A percentile compares a stretch with the other conserved stretches of the same genome.
phyloP scores from a whole-genome alignment of 2,888 invertebrate genomes.

The Cerastis leucographa region DNA sequence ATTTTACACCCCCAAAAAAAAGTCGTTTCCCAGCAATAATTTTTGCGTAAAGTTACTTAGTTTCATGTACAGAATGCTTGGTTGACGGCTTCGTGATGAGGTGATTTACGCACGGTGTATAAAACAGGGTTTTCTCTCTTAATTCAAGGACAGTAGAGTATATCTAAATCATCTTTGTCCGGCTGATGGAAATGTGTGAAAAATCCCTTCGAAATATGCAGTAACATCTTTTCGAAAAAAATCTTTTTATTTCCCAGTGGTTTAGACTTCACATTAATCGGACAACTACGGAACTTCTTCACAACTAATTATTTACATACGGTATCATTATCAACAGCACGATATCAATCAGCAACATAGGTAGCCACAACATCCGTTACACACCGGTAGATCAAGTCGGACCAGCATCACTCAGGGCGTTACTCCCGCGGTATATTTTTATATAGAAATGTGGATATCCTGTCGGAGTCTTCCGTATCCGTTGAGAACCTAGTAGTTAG shows the following conservation, averaged over 20 bases:
- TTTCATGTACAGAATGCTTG: too few species aligned
- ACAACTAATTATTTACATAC: not conserved
- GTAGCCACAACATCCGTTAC: conserved; percentile 38
- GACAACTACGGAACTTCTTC: not conserved
- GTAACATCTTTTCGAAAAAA: not conserved
- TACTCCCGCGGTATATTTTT: conserved; percentile 33
- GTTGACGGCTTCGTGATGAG: too few species aligned
- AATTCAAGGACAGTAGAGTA: not conserved
- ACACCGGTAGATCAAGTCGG: conserved; percentile 47
- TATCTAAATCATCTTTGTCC: not conserved
- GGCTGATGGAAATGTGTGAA: not conserved
- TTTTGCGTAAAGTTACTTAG: too few species aligned
- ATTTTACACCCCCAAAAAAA: too few species aligned
- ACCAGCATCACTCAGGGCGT: conserved; percentile 39
- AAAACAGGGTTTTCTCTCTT: not conserved
- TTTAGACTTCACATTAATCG: not conserved
- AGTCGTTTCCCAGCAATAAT: too few species aligned
- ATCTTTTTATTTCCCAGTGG: not conserved
- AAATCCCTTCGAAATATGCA: not conserved
- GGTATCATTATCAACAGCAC: conserved; percentile 19
- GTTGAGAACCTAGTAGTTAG: conserved; percentile 15
- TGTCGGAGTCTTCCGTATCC: conserved; percentile 43
- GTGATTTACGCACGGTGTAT: too few species aligned
- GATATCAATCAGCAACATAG: conserved; percentile 15
- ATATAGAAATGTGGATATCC: conserved; percentile 56